These are phyloP conservation scores for Yponomeuta cagnagella DNA, from an alignment of 2,888 invertebrate genomes.

Conservation along the genomic window DNA sequence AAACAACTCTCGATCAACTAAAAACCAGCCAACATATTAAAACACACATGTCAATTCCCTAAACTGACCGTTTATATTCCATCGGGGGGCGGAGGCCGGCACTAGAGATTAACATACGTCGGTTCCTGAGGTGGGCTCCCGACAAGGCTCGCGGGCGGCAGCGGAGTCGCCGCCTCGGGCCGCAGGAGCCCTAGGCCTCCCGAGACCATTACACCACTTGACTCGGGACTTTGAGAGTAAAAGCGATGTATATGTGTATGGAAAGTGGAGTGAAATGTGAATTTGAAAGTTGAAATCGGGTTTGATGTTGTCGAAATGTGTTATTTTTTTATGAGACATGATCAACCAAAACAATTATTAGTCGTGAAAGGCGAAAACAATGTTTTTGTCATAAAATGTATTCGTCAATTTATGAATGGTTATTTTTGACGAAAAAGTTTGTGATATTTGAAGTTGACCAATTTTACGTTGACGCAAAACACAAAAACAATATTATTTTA, in stretches of 20 bases:
- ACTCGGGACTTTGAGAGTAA: conserved; percentile 58
- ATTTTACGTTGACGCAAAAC: too few species aligned
- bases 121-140: conserved; percentile 88
- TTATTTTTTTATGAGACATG: too few species aligned
- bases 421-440: too few species aligned
- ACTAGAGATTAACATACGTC: conserved; percentile 95
- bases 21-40: background rate
- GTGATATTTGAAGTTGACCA: too few species aligned
- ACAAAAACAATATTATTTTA: too few species aligned
- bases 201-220: conserved; percentile 75
- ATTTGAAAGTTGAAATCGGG: background rate
- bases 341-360: too few species aligned
- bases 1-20: conserved; percentile 16
- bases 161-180: conserved; percentile 73
- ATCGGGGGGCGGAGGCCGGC: conserved; percentile 68
- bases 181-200: conserved; percentile 66
- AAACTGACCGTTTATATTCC: conserved; percentile 57
- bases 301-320: background rate
- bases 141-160: conserved; percentile 57
- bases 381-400: too few species aligned
- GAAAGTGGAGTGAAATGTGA: background rate
- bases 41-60: conserved; percentile 21
- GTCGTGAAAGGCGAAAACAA: too few species aligned
- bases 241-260: background rate
- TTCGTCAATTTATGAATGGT: too few species aligned